Conservation (phyloP, 2,113 vertebrate genomes). For the Axis porcinus region DNA sequence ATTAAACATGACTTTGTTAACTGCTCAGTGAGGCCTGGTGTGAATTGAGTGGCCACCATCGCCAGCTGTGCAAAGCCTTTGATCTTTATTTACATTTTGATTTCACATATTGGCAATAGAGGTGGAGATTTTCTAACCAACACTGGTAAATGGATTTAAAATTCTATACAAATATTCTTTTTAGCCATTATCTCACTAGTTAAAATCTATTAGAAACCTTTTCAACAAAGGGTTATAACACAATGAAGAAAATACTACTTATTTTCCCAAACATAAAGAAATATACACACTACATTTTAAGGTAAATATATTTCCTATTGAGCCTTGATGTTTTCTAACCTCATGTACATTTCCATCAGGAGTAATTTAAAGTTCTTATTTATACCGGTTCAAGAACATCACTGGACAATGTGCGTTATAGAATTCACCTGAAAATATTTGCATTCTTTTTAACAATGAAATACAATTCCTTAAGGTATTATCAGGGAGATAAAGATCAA, state of each 20-base stretch:
- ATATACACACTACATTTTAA: not conserved
- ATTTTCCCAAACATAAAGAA: not conserved
- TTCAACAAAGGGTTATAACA: not conserved
- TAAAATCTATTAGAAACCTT: not conserved
- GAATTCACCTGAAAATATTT: not conserved
- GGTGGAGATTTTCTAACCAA: conserved; percentile 37
- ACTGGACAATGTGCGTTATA: not conserved
- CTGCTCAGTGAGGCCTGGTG: conserved; percentile 60
- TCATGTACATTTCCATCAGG: not conserved
- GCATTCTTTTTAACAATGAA: not conserved
- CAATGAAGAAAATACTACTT: not conserved
- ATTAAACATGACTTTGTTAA: conserved; percentile 52
- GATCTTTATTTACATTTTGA: conserved; percentile 74
- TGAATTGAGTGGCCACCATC: conserved; percentile 24
- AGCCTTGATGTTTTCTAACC: not conserved
- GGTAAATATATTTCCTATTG: not conserved
- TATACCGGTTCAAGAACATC: not conserved
- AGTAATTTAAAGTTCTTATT: conserved; percentile 6
- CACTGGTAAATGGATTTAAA: conserved; percentile 16
- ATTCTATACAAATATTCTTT: not conserved
- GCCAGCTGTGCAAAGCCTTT: conserved; percentile 69
- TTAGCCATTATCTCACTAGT: not conserved
- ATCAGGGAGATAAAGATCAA: not conserved
- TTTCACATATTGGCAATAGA: conserved; percentile 48
- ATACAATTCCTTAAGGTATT: not conserved